Conservation (phyloP, 2,113 vertebrate species). For the Noctilio leporinus region DNA sequence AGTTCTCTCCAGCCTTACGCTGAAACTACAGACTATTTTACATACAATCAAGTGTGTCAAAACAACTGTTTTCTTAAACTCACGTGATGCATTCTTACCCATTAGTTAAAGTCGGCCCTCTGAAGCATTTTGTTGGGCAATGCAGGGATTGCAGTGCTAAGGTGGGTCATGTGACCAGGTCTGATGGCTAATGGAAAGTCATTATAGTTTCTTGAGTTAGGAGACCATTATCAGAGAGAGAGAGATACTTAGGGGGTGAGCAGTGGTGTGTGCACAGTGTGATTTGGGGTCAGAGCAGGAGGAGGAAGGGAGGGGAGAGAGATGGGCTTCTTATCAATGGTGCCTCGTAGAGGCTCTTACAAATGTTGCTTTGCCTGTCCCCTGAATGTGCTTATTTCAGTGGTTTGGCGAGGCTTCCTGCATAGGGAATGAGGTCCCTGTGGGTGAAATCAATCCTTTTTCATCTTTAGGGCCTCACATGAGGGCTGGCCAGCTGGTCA, state of each 20-base stretch:
- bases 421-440: constrained; percentile 13
- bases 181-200: background rate
- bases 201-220: background rate
- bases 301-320: background rate
- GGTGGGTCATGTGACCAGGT: background rate
- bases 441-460: constrained; percentile 15
- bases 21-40: too few species aligned
- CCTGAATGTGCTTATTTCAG: constrained; percentile 31
- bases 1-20: background rate
- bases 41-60: background rate
- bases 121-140: background rate
- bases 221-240: background rate
- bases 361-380: background rate
- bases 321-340: background rate
- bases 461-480: background rate
- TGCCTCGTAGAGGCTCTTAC: background rate
- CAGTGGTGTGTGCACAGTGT: background rate
- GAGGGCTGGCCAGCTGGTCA: background rate
- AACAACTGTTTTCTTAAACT: background rate
- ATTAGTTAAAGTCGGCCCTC: background rate
- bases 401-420: constrained; percentile 22
- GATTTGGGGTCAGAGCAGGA: background rate
- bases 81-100: background rate
- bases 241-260: background rate
- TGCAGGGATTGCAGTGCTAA: background rate